Evolutionary conservation across 2,888 invertebrate genomes (phyloP), one percentile per base, ranked within the genome.

Genomic region (Sphecodes monilicornis): DNA sequence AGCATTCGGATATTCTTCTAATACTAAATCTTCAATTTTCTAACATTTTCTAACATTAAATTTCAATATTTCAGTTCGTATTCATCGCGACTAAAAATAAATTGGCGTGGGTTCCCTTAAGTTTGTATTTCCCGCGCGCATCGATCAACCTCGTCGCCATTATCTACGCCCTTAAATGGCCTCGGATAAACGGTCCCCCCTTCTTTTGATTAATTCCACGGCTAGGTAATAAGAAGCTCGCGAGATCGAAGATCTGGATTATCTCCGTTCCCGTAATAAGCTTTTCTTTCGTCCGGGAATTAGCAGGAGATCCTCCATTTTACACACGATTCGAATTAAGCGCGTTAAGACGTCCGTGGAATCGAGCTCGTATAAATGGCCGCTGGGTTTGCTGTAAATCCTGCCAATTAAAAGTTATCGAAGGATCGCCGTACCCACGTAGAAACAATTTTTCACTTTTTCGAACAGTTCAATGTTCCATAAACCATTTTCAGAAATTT

Each of bases 161-260:
- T 71, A 71, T 43, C 43, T 64, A 8, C 11, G 3, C 26, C 5
- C 16, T 16, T 11, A 4, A 57, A 13, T n/a, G 57, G n/a, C 18
- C 32, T 18, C 36, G 43, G 70, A 43, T n/a, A 70, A 74, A 68
- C 69, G 22, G 16, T n/a, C 32, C 74, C 46, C 46, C 3, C 13
- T 29, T 54, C 54, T 26, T 50, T 75, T 36, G 13, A 46, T 39
- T 41, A 43, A 66, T 66, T 32, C 66, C 22, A 36, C 18, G 39
- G n/a, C 5, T 36, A 46, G 26, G 41, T 64, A 64, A 68, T 60
- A 71, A 64, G 76, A n/a, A 43, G 43, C 2, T 18, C 29, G 18
- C n/a, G 29, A 76, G 66, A 76, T 76, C 41, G 64, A 64, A 50
- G 26, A 36, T 66, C 41, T 13, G 54, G 68, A 73, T 73, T 77